A percentile compares a stretch with the other conserved stretches of the same genome.
Evolutionary conservation across 2,797 vertebrate species (phyloP).

Genomic region (Pantherophis alleghaniensis): DNA sequence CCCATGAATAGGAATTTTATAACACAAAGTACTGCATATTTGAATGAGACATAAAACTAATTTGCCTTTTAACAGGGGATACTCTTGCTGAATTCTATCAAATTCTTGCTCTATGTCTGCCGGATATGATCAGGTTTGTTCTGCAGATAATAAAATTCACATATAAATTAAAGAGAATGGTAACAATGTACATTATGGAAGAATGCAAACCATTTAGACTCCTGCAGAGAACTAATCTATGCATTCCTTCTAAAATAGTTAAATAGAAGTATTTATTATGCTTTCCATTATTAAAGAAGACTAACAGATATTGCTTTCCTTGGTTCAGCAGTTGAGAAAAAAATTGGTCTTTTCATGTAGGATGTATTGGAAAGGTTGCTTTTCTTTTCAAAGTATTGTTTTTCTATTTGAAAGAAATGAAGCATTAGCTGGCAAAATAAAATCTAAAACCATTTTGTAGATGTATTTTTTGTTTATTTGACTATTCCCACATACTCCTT

Average conservation of each 20-base stretch:
- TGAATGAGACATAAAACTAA: slow-evolving; percentile 36
- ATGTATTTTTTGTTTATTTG: not conserved
- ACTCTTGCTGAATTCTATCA: slow-evolving; percentile 24
- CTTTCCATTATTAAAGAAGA: slow-evolving; percentile 73
- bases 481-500: not conserved
- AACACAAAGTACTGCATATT: slow-evolving; percentile 18
- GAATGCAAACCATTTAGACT: slow-evolving; percentile 69
- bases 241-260: slow-evolving; percentile 70
- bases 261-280: slow-evolving; percentile 78
- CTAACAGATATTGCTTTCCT: slow-evolving; percentile 77
- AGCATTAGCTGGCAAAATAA: slow-evolving; percentile 31
- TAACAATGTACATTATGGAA: slow-evolving; percentile 77
- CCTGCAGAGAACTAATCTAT: slow-evolving; percentile 72
- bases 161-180: slow-evolving; percentile 69
- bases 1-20: not conserved
- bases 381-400: slow-evolving; percentile 43
- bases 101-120: slow-evolving; percentile 51
- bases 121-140: slow-evolving; percentile 71
- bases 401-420: slow-evolving; percentile 33
- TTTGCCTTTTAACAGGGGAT: slow-evolving; percentile 36
- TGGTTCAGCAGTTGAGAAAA: slow-evolving; percentile 71
- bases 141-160: slow-evolving; percentile 73
- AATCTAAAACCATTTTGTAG: not conserved
- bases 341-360: slow-evolving; percentile 63
- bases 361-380: not conserved